phyloP scores from a whole-genome alignment of 2,113 vertebrate species.

The Bubo bubo region DNA sequence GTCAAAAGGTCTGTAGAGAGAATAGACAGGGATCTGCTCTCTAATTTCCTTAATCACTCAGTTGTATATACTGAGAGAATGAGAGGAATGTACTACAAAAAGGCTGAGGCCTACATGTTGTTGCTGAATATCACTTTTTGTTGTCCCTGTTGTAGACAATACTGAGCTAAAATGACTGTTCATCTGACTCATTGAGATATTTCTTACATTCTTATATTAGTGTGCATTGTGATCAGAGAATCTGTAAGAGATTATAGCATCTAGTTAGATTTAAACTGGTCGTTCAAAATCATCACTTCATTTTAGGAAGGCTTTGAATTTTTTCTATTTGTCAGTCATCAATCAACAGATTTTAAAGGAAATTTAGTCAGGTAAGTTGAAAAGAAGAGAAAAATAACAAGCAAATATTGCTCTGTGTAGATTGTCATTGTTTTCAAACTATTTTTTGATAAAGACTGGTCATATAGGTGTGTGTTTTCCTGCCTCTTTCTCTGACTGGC shows the following conservation, averaged over 20 bases:
- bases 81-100: background rate
- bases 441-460: background rate
- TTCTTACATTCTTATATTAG: background rate
- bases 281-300: background rate
- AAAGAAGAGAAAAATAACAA: background rate
- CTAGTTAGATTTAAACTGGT: background rate
- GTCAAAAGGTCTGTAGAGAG: background rate
- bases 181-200: background rate
- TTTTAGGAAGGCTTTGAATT: background rate
- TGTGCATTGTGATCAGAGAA: background rate
- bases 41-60: background rate
- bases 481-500: background rate
- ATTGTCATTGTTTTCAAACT: background rate
- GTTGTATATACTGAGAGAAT: background rate
- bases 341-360: background rate
- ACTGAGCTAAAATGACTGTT: background rate
- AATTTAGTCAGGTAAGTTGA: background rate
- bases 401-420: background rate
- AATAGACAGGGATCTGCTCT: background rate
- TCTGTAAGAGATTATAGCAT: background rate
- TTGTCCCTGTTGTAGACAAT: background rate
- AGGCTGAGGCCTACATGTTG: background rate
- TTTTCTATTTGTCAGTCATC: background rate
- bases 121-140: background rate
- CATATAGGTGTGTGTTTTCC: background rate